Base-by-base conservation (phyloP, 2,888 invertebrate genomes). In the Drosophila meridiana region DNA sequence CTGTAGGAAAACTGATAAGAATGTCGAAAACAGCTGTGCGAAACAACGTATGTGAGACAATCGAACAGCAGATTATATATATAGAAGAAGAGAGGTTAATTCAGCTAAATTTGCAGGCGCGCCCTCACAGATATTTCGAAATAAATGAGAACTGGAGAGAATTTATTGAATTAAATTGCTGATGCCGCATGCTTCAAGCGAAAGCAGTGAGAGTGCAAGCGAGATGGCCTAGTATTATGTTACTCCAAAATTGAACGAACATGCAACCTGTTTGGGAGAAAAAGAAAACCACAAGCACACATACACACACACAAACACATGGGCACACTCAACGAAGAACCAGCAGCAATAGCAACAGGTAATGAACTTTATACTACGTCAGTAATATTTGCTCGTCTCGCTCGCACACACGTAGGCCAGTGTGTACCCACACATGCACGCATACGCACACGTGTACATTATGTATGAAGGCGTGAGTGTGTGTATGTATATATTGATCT, bases 321-420 rank as follows among this genome's bases (percentile, higher is more conserved):
- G 6, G 8, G 56, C 43, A 40, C 36, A 53, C 55, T 55, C 5
- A 14, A 47, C 58, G 43, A 45, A 71, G 43, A 45, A 71, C 38
- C 11, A 69, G 53, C 70, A 53, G 43, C 48, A 63, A 52, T 38
- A 75, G 80, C 80, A 83, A 84, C 83, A 84, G 83, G 87, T 84
- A 83, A 58, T 82, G 82, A 82, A 84, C 85, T 82, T 87, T 87
- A 85, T 76, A 80, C 78, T 75, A 34, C 53, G n/a, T 42, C 53
- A 32, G 48, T 56, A 63, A 58, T 53, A 67, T 42, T 67, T 20
- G 60, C 28, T 69, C 58, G 55, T 75, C 74, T 71, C 72, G 38
- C 76, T 73, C 72, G 47, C 65, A 60, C 72, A 42, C 69, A 64
- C 75, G 53, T 67, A 73, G 26, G 45, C 32, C 36, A 50, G 56